phyloP scores from a whole-genome alignment of 2,888 invertebrate genomes.

The Omphaloscelis lunosa region DNA sequence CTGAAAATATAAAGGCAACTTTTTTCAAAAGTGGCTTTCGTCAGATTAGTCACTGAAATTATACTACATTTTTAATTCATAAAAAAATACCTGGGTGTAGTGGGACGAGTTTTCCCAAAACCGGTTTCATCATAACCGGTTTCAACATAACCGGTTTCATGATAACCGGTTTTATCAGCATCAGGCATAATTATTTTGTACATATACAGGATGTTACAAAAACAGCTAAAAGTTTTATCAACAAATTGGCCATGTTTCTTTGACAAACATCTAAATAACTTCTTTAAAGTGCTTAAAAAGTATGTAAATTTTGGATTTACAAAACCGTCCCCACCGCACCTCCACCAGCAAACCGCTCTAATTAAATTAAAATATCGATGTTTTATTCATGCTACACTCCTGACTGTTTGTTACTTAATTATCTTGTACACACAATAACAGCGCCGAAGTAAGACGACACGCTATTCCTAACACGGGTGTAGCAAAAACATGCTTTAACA shows the following conservation, averaged over 20 bases:
- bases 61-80: too few species aligned
- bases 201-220: neutral
- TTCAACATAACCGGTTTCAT: too few species aligned
- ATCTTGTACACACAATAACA: constrained; percentile 67
- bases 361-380: constrained; percentile 79
- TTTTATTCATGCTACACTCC: constrained; percentile 79
- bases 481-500: constrained; percentile 49
- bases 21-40: too few species aligned
- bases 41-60: too few species aligned
- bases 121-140: too few species aligned
- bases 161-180: neutral
- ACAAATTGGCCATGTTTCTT: neutral
- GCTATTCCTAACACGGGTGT: constrained; percentile 57
- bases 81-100: too few species aligned
- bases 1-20: too few species aligned
- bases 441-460: constrained; percentile 57
- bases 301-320: neutral
- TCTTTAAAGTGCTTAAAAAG: neutral
- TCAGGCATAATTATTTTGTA: neutral
- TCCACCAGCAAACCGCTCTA: constrained; percentile 41
- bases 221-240: neutral
- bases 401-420: constrained; percentile 70
- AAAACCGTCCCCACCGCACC: constrained; percentile 9
- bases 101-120: too few species aligned
- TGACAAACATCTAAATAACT: too few species aligned